Evolutionary conservation across 2,888 invertebrate species (phyloP), one percentile per base, ranked within the genome.

Genomic region (Stegana nigrithorax): DNA sequence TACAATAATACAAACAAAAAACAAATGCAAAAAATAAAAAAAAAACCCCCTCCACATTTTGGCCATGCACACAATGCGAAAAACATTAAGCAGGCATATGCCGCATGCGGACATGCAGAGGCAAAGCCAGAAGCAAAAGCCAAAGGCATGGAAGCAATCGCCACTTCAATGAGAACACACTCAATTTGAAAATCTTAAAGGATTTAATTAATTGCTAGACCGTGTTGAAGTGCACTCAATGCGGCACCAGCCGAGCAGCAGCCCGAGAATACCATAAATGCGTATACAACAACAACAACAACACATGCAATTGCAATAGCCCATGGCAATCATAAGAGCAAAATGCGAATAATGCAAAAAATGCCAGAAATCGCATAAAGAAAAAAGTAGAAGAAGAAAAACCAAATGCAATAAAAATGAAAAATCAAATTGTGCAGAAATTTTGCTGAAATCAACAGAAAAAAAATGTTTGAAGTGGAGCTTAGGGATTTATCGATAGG

Each of bases 141-240:
- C 14, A 39, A 25, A 47, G 23, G 25, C 21, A 25, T 47, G 5
- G 21, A 47, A 47, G 47, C 21, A 21, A 19, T 7, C 39, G 23
- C 23, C 44, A 32, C 53, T 56, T 59, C 66, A 62, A 63, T 65
- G 25, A n/a, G n/a, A 26, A 23, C 61, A 59, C 45, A 57, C 64
- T 69, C 69, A 70, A 71, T 72, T 73, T 68, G 64, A 63, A 59
- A 60, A 32, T 60, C 50, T 65, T 67, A 68, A 67, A 68, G 67
- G 68, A 66, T 68, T 73, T 64, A 70, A 74, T 74, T 79, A 78
- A 77, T 79, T 77, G 75, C 69, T 69, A 70, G 75, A 65, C 71
- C 71, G 80, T 72, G 78, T 69, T 73, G 66, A 65, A 77, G 75
- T 55, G 47, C 57, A 59, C 77, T 78, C 64, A 45, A 66, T 53